Evolutionary conservation across 2,888 invertebrate species (phyloP).

Genomic region (Scaptomyza reducta): DNA sequence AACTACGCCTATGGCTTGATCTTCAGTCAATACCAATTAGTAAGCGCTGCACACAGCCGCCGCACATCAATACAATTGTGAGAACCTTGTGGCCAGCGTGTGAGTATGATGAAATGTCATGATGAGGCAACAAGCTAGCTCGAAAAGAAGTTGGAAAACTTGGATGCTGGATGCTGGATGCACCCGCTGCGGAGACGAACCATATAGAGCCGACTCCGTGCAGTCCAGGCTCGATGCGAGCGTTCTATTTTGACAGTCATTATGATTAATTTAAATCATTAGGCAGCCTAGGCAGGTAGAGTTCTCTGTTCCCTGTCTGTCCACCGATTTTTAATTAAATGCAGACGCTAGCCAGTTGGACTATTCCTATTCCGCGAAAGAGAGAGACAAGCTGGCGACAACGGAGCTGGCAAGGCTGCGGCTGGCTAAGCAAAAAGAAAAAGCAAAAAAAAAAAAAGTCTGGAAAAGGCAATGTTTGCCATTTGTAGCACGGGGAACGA

Average conservation of each 20-base stretch:
- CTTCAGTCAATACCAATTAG: conserved; percentile 70
- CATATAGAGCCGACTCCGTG: conserved; percentile 53
- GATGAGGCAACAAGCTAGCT: conserved; percentile 35
- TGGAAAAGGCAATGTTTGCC: conserved; percentile 75
- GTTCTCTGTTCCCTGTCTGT: not conserved
- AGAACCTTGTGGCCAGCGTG: conserved; percentile 72
- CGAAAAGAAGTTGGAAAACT: not conserved
- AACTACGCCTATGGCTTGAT: conserved; percentile 25
- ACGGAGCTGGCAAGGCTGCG: conserved; percentile 45
- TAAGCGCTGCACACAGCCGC: conserved; percentile 71
- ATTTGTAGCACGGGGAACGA: conserved; percentile 74
- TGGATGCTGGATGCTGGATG: conserved; percentile 30
- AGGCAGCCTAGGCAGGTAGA: conserved; percentile 74
- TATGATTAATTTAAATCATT: conserved; percentile 81
- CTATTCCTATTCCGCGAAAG: conserved; percentile 78
- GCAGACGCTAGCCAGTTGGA: conserved; percentile 44
- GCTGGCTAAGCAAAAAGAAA: not conserved
- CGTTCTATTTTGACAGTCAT: conserved; percentile 81
- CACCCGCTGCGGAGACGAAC: conserved; percentile 70
- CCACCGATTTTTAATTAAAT: conserved; percentile 74
- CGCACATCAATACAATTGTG: conserved; percentile 71
- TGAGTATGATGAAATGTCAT: conserved; percentile 79
- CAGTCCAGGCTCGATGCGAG: conserved; percentile 42
- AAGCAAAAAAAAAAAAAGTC: conserved; percentile 7
- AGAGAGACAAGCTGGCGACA: conserved; percentile 79